Evolutionary conservation across 1,140 invertebrate species (phyloP).

Genomic region (Orius laevigatus): DNA sequence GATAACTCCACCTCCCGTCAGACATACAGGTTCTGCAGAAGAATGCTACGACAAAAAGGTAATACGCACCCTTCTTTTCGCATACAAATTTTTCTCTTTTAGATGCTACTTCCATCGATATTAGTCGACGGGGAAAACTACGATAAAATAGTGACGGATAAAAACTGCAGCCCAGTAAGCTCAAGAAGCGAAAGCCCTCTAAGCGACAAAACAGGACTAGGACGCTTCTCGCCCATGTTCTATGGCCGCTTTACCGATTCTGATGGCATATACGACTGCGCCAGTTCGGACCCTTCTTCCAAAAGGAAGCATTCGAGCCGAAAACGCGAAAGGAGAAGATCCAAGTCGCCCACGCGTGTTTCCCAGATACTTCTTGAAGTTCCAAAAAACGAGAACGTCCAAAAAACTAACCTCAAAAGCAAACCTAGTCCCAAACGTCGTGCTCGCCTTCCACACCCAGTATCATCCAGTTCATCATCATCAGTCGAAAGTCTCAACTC

Average conservation of each 20-base stretch:
- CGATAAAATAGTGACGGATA: constrained; percentile 3
- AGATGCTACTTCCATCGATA: constrained; percentile 40
- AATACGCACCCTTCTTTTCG: not conserved
- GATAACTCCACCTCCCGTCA: constrained; percentile 24
- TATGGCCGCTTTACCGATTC: constrained; percentile 53
- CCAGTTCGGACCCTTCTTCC: constrained; percentile 44
- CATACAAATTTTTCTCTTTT: constrained; percentile 18
- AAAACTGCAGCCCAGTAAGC: constrained; percentile 42
- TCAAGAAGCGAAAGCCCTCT: constrained; percentile 58
- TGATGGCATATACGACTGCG: constrained; percentile 58
- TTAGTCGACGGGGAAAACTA: constrained; percentile 36
- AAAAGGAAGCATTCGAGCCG: constrained; percentile 18
- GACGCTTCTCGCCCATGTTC: constrained; percentile 47
- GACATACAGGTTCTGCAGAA: constrained; percentile 26
- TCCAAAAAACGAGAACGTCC: constrained; percentile 12
- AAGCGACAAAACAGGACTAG: constrained; percentile 46
- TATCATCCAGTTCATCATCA: constrained; percentile 22
- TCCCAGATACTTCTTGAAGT: constrained; percentile 21
- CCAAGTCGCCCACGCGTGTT: constrained; percentile 11
- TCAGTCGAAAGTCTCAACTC: constrained; percentile 24
- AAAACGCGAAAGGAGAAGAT: constrained; percentile 18
- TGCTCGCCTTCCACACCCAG: constrained; percentile 13
- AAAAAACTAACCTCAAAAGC: constrained; percentile 5
- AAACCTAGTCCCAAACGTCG: constrained; percentile 23
- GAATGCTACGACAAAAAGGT: constrained; percentile 27